Evolutionary conservation across 1,140 invertebrate species (phyloP), one percentile per base, ranked within the genome.

Genomic region (Drosophila kikkawai): DNA sequence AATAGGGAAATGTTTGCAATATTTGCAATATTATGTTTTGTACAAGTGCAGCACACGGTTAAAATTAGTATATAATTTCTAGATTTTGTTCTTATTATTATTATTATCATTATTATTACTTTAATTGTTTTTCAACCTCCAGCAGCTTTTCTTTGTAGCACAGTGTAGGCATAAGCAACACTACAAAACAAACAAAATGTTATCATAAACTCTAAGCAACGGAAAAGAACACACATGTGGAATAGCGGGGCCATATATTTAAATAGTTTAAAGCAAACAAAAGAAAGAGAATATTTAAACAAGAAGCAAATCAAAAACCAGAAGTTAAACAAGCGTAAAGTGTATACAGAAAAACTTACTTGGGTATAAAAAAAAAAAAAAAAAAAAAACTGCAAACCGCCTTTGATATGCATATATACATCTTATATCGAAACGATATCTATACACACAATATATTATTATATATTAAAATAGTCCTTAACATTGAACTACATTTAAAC

Each of bases 211-310:
- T 78, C 12, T 88, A 87, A 87, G 83, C 45, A 83, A 87, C 75
- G 39, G 50, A 77, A 80, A 81, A 79, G 75, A 79, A 83, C 66
- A 77, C 63, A 84, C 82, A 78, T 91, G 91, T 92, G 91, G 91
- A 92, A 92, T 92, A 92, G 91, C 88, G 91, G 91, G 91, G 91
- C 91, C 91, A 92, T 92, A 92, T 92, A 92, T 82, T 91, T 92
- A 87, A 90, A 87, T 91, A 86, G 79, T 82, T 88, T 81, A 91
- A 87, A 81, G 56, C 37, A 66, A 79, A 37, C n/a, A 80, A 55
- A 81, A 61, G 9, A 19, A n/a, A 15, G 59, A 15, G 59, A 63
- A 68, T 44, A 80, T 68, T 63, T 48, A 55, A 71, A 73, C 47
- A 48, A 56, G 44, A 51, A 85, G 66, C 53, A 74, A 57, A 61